A percentile compares a stretch with the other conserved stretches of the same genome.
Evolutionary conservation across 2,797 vertebrate species (phyloP).

Genomic region (Thaleichthys pacificus): DNA sequence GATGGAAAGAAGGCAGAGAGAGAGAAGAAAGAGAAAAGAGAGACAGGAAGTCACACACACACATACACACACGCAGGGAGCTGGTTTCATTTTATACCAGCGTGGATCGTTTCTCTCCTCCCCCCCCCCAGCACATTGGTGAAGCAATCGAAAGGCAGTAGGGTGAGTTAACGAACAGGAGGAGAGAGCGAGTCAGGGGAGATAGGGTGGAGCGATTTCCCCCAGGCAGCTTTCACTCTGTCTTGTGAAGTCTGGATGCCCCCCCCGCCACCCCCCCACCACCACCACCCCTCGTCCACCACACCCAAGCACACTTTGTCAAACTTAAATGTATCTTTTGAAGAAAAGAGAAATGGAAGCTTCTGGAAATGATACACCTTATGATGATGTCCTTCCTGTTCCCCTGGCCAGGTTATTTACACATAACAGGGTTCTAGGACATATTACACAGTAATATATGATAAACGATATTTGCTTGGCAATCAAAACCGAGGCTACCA

Average conservation of each 20-base stretch:
- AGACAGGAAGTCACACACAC: no score
- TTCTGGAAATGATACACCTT: no score
- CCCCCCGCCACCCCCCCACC: no score
- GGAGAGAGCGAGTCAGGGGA: conserved; percentile 37
- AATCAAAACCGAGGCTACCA: no score
- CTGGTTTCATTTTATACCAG: conserved; percentile 65
- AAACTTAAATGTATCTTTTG: no score
- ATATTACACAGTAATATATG: no score
- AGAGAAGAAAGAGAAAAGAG: conserved; percentile 7
- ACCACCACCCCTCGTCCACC: no score
- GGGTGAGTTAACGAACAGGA: conserved; percentile 53
- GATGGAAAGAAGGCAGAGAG: conserved; percentile 23
- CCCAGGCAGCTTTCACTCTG: conserved; percentile 39
- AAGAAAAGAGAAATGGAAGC: not conserved
- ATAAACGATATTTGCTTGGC: no score
- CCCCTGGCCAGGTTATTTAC: not conserved
- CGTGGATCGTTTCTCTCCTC: conserved; percentile 44
- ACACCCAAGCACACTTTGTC: no score
- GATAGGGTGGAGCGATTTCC: conserved; percentile 54
- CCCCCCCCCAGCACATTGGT: conserved; percentile 59
- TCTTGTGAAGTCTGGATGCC: no score
- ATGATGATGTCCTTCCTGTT: not conserved
- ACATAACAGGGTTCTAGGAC: no score
- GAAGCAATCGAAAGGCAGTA: conserved; percentile 65
- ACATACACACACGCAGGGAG: conserved; percentile 21